Percentiles rank a stretch among this genome's conserved stretches.
phyloP scores from a whole-genome alignment of 1,140 invertebrate species.

The Atta texana region DNA sequence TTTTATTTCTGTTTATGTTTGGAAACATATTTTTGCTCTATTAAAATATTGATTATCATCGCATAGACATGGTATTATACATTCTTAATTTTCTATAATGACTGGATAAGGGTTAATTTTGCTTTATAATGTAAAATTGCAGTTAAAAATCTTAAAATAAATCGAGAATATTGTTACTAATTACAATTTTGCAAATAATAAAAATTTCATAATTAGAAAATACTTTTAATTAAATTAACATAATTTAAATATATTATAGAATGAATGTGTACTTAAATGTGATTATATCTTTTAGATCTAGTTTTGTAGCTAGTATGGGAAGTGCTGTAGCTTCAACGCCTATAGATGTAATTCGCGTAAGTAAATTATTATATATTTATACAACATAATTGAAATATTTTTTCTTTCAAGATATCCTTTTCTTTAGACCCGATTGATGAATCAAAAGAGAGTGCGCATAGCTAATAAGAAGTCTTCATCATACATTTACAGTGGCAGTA shows the following conservation, averaged over 20 bases:
- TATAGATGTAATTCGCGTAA: constrained; percentile 97
- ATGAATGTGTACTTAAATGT: constrained; percentile 18
- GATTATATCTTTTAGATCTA: constrained; percentile 89
- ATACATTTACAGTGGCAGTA: constrained; percentile 93
- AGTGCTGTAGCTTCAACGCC: constrained; percentile 97
- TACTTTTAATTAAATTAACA: constrained; percentile 8
- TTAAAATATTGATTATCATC: constrained; percentile 24
- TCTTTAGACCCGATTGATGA: constrained; percentile 96
- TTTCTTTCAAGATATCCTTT: not conserved
- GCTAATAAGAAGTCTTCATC: constrained; percentile 83
- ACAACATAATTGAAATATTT: not conserved
- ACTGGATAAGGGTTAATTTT: constrained; percentile 78
- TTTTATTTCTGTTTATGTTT: constrained; percentile 9
- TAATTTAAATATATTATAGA: not conserved
- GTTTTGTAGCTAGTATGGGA: constrained; percentile 96
- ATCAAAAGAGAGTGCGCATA: constrained; percentile 90
- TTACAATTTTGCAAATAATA: not conserved
- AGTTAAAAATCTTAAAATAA: constrained; percentile 6
- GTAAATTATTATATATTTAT: constrained; percentile 76
- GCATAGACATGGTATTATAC: constrained; percentile 36
- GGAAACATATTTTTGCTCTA: not conserved
- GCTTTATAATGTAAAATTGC: constrained; percentile 22
- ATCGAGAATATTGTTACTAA: not conserved
- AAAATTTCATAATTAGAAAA: not conserved
- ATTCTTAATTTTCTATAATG: constrained; percentile 48